These are phyloP conservation scores for Engystomops pustulosus DNA, from an alignment of 2,113 vertebrate genomes.

Conservation along the genomic window DNA sequence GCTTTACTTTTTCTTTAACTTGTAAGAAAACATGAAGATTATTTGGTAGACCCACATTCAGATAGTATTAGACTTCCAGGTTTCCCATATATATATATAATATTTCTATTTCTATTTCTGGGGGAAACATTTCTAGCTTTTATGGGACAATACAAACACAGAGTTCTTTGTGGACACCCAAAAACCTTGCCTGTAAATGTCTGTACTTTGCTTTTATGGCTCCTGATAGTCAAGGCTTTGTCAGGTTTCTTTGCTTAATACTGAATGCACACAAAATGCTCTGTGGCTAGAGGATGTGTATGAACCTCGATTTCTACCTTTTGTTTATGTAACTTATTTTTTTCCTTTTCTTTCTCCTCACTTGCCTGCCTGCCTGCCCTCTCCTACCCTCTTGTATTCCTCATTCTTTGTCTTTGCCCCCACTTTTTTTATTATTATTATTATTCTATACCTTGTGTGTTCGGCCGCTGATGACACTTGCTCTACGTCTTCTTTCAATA, in stretches of 20 bases:
- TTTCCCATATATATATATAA: too few relatives aligned
- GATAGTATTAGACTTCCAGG: too few relatives aligned
- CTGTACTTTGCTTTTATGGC: background rate
- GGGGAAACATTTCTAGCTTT: too few relatives aligned
- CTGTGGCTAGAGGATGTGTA: slow-evolving; percentile 61
- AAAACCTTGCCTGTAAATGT: background rate
- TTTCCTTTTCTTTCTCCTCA: slow-evolving; percentile 62
- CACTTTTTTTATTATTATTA: slow-evolving; percentile 49
- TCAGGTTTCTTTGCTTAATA: background rate
- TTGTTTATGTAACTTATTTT: slow-evolving; percentile 72
- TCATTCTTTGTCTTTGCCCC: slow-evolving; percentile 58
- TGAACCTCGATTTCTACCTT: slow-evolving; percentile 62
- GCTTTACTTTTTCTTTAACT: too few relatives aligned
- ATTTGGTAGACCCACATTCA: too few relatives aligned
- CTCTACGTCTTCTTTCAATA: slow-evolving; percentile 69
- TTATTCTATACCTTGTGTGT: slow-evolving; percentile 48
- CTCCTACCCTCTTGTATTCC: background rate
- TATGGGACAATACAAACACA: too few relatives aligned
- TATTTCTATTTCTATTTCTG: too few relatives aligned
- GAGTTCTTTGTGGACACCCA: background rate
- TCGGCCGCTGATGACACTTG: slow-evolving; percentile 69
- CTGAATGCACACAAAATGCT: slow-evolving; percentile 3
- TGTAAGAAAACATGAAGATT: too few relatives aligned
- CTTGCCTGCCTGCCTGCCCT: slow-evolving; percentile 46
- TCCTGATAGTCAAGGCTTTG: background rate